Conservation (phyloP, 2,888 invertebrate genomes). For the Synergus itoensis region DNA sequence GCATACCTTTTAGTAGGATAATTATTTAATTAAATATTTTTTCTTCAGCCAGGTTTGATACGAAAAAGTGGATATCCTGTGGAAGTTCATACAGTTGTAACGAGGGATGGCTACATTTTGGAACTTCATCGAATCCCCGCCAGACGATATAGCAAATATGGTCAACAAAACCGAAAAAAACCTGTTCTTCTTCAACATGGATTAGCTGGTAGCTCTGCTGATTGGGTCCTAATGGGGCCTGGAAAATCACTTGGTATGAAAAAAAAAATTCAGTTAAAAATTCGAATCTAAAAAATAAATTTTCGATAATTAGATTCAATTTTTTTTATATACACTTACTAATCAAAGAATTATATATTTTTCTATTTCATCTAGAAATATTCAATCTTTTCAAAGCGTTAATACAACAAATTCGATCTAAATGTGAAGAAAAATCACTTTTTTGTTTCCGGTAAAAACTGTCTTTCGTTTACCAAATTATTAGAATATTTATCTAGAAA, state of each 20-base stretch:
- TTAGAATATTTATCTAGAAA: not conserved
- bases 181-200: slow-evolving; percentile 82
- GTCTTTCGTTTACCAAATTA: not conserved
- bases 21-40: not conserved
- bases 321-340: no score
- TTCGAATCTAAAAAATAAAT: no score
- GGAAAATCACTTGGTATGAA: slow-evolving; percentile 82
- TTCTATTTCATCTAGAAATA: not conserved
- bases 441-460: not conserved
- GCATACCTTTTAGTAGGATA: no score
- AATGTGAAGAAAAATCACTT: not conserved
- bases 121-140: slow-evolving; percentile 78
- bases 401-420: not conserved
- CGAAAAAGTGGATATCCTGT: slow-evolving; percentile 77
- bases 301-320: no score
- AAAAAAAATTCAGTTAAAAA: not conserved
- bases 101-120: slow-evolving; percentile 79
- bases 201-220: slow-evolving; percentile 83
- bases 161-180: slow-evolving; percentile 52
- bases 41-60: slow-evolving; percentile 69
- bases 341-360: no score
- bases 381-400: not conserved
- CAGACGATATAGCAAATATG: slow-evolving; percentile 65
- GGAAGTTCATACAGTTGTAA: slow-evolving; percentile 76
- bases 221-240: slow-evolving; percentile 86